phyloP scores from a whole-genome alignment of 64 coral and sea anemone species.

The Actinia equina region DNA sequence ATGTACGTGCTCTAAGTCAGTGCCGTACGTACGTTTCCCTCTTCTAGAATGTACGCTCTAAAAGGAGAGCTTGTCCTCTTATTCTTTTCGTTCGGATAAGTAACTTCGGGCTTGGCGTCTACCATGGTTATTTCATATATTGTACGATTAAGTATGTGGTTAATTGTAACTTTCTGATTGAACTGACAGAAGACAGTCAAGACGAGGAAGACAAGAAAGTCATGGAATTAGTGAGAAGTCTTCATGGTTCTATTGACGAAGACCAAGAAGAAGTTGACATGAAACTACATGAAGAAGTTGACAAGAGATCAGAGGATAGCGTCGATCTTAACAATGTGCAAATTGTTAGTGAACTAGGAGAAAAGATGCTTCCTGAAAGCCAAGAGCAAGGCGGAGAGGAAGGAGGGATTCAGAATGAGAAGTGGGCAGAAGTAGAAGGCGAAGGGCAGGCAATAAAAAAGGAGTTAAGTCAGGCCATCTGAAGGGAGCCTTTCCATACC shows the following conservation, averaged over 20 bases:
- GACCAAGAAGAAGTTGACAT: neutral
- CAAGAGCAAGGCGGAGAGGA: neutral
- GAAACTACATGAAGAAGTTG: slow-evolving; percentile 4
- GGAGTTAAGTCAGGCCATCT: neutral
- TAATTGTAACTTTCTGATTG: no score
- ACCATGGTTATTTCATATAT: no score
- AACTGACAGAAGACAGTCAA: neutral
- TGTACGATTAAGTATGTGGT: no score
- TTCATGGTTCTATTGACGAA: neutral
- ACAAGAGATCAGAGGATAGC: slow-evolving; percentile 19
- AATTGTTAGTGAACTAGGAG: neutral
- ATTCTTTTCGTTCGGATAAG: no score
- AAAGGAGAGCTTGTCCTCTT: no score
- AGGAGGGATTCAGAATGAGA: neutral
- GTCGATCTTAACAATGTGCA: neutral
- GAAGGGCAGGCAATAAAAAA: neutral
- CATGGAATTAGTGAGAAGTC: neutral
- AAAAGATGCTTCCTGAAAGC: neutral
- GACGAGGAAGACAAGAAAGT: slow-evolving; percentile 8
- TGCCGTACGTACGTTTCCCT: no score
- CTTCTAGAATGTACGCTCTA: no score
- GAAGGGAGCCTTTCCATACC: neutral
- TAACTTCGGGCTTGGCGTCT: no score
- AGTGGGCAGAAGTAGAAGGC: neutral
- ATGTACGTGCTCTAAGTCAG: no score